Conservation (phyloP, 2,888 invertebrate species). For the Heliconius hortense region DNA sequence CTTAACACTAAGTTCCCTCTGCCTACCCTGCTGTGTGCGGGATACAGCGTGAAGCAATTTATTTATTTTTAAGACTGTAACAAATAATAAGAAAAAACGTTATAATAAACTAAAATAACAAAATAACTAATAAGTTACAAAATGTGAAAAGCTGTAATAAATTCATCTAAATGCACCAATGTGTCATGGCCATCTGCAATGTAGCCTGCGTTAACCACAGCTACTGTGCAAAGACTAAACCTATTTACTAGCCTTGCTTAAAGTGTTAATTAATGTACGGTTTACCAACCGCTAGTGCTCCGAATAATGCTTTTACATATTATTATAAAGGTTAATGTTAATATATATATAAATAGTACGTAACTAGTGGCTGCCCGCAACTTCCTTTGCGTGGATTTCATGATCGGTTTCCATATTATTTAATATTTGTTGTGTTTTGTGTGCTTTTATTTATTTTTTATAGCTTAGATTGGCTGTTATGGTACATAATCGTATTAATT, state of each 20-base stretch:
- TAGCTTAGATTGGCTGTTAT: too few relatives aligned
- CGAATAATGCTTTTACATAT: constrained; percentile 20
- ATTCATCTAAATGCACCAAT: constrained; percentile 30
- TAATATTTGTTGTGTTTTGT: too few relatives aligned
- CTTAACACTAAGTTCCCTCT: too few relatives aligned
- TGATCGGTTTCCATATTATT: too few relatives aligned
- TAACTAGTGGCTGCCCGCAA: neutral
- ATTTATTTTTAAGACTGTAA: too few relatives aligned
- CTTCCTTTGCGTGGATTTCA: too few relatives aligned
- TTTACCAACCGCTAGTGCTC: constrained; percentile 28
- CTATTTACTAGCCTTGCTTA: constrained; percentile 41
- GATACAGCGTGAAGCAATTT: too few relatives aligned
- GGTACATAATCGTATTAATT: too few relatives aligned
- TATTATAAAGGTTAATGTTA: neutral
- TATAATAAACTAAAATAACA: neutral
- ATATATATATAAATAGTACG: too few relatives aligned
- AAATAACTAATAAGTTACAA: neutral
- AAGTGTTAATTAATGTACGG: constrained; percentile 44
- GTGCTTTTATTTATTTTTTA: too few relatives aligned
- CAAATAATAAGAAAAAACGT: neutral
- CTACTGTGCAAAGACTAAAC: constrained; percentile 40
- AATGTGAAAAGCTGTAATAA: constrained; percentile 30
- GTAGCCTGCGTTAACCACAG: constrained; percentile 33
- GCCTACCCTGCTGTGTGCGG: too few relatives aligned
- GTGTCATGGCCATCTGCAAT: constrained; percentile 38